These are phyloP conservation scores for Cherax destructor DNA, from an alignment of 1,140 invertebrate genomes.

Conservation along the genomic window DNA sequence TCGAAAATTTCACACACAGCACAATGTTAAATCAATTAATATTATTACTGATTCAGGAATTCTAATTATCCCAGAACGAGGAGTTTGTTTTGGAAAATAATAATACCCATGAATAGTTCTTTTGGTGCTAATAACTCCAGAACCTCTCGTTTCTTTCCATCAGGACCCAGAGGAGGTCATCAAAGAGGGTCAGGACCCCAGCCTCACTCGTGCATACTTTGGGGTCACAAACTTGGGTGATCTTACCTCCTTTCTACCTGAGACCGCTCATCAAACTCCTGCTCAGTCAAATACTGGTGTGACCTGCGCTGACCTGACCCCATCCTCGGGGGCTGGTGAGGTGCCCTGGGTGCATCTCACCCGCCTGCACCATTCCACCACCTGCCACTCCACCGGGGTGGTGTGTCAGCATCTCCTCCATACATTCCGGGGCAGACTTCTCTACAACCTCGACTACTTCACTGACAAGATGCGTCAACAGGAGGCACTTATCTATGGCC, in stretches of 20 bases:
- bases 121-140: too few species aligned
- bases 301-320: neutral
- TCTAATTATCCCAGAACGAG: too few species aligned
- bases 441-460: neutral
- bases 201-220: neutral
- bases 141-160: neutral
- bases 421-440: neutral
- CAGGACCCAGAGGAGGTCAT: neutral
- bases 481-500: neutral
- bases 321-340: neutral
- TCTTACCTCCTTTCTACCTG: neutral
- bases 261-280: too few species aligned
- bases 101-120: too few species aligned
- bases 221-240: neutral
- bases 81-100: too few species aligned
- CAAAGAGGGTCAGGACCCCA: neutral
- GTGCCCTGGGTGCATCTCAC: neutral
- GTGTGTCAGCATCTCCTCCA: neutral
- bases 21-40: too few species aligned
- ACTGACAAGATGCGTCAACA: neutral
- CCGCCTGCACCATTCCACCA: neutral
- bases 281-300: too few species aligned
- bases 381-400: neutral
- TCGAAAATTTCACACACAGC: too few species aligned
- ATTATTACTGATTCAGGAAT: too few species aligned